Evolutionary conservation across 37 sponge, comb jelly and placozoan species (phyloP), one percentile per base, ranked within the genome.

Genomic region (Diacarnus erythraeanus): DNA sequence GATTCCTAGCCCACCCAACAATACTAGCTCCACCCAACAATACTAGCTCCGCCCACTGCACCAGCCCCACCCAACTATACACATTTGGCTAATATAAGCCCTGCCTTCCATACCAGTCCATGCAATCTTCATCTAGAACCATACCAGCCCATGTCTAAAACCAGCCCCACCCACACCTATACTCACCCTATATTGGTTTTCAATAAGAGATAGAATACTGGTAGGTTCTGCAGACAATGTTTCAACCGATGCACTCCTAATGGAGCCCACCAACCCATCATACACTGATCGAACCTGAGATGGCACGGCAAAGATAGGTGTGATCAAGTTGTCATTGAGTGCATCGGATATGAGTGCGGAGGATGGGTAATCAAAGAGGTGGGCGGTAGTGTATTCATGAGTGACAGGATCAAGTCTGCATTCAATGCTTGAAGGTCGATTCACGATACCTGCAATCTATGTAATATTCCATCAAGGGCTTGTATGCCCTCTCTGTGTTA

Each of bases 221-320:
- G 36, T 29, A 3, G 64, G 10, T 20, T 58, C 34, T 0, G 58
- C 71, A 0, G 72, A 18, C 0, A 80, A 44, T 12, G 47, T 33
- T 31, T 79, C 86, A 20, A 90, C 79, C 22, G 74, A 86, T 3
- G 91, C 86, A 78, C 83, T 78, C 29, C 71, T 54, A 22, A 90
- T 80, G 20, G 69, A 12, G 0, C 61, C 75, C 9, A 20, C 74
- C 36, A 94, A 70, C 30, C 60, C 74, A 29, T 69, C 54, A 60
- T 89, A 94, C 1, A 87, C 35, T 2, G 27, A 4, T 6, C 73
- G 22, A 27, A 76, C 43, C 4, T 34, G n/a, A 17, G 79, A 66
- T 27, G 65, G 57, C 1, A 87, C 86, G 29, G 91, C 91, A 80
- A 94, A 94, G 34, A 94, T 94, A 6, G 95, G 91, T 21, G 86